Evolutionary conservation across 2,113 vertebrate genomes (phyloP).

Genomic region (Canis aureus): DNA sequence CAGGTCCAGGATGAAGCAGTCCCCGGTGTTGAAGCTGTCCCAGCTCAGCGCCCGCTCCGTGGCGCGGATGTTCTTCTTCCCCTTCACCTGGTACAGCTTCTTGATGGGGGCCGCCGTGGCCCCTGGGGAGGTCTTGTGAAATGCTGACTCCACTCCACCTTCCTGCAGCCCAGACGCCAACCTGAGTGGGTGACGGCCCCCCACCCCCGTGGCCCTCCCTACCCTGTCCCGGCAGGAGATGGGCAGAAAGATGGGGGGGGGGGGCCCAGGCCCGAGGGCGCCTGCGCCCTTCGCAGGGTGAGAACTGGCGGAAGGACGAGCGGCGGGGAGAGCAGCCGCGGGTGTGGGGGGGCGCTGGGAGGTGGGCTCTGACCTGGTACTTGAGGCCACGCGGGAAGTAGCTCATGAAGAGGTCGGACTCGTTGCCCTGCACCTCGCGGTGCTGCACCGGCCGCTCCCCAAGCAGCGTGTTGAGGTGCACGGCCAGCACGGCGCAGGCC

Average conservation of each 20-base stretch:
- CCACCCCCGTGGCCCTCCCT: fast-evolving
- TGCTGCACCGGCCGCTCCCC: slow-evolving; percentile 92
- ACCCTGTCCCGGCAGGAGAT: not conserved
- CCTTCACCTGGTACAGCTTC: slow-evolving; percentile 95
- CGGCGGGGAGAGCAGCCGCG: not conserved
- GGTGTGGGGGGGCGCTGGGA: not conserved
- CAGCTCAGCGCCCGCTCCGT: slow-evolving; percentile 91
- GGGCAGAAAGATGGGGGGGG: not conserved
- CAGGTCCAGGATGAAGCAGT: slow-evolving; percentile 96
- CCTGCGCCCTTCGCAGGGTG: not conserved
- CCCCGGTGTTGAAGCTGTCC: slow-evolving; percentile 95
- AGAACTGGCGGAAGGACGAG: not conserved
- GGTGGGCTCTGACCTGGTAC: slow-evolving; percentile 91
- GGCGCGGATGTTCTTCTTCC: slow-evolving; percentile 93
- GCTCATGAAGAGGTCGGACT: slow-evolving; percentile 92
- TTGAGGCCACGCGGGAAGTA: slow-evolving; percentile 94
- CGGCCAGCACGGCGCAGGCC: slow-evolving; percentile 92
- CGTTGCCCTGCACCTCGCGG: slow-evolving; percentile 92
- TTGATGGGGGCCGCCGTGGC: slow-evolving; percentile 44
- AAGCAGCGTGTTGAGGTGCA: slow-evolving; percentile 92
- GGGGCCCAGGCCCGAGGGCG: not conserved
- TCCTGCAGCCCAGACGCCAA: slow-evolving; percentile 75
- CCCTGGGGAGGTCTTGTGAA: slow-evolving; percentile 38
- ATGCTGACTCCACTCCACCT: slow-evolving; percentile 83
- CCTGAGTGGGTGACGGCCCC: not conserved